A percentile compares a stretch with the other conserved stretches of the same genome.
phyloP scores from a whole-genome alignment of 1,140 invertebrate species.

The Camponotus floridanus region DNA sequence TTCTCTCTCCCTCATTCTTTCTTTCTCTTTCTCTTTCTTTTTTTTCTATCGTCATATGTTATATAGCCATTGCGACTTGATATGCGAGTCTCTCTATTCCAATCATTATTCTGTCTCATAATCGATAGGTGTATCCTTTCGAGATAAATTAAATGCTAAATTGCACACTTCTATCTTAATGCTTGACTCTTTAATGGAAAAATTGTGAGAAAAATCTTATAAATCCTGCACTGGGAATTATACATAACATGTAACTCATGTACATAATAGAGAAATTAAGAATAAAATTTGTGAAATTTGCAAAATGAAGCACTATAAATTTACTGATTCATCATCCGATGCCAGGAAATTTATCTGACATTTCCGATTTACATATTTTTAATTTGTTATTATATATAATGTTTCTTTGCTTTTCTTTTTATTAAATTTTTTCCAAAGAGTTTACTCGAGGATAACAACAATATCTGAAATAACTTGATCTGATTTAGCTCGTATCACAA shows the following conservation, averaged over 20 bases:
- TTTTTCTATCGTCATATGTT: background rate
- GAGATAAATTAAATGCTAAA: slow-evolving; percentile 11
- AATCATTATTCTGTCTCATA: slow-evolving; percentile 16
- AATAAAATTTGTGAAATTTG: background rate
- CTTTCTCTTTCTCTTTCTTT: background rate
- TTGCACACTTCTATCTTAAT: too few species aligned
- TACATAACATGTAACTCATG: background rate
- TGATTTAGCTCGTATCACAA: background rate
- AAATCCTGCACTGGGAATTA: background rate
- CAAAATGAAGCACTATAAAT: background rate
- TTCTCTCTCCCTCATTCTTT: background rate
- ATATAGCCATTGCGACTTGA: slow-evolving; percentile 15
- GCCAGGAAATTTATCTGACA: background rate
- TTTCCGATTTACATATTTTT: background rate
- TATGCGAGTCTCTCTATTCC: slow-evolving; percentile 36
- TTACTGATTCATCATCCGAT: background rate
- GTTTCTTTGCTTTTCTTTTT: background rate
- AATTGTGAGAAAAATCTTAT: slow-evolving; percentile 19
- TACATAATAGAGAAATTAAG: background rate
- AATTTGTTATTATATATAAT: background rate
- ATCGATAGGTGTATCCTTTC: slow-evolving; percentile 37
- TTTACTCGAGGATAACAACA: background rate
- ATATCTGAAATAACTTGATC: slow-evolving; percentile 4
- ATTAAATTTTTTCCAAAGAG: background rate
- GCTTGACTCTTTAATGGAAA: background rate